Conservation (phyloP, 2,113 vertebrate species). For the Globicephala melas region DNA sequence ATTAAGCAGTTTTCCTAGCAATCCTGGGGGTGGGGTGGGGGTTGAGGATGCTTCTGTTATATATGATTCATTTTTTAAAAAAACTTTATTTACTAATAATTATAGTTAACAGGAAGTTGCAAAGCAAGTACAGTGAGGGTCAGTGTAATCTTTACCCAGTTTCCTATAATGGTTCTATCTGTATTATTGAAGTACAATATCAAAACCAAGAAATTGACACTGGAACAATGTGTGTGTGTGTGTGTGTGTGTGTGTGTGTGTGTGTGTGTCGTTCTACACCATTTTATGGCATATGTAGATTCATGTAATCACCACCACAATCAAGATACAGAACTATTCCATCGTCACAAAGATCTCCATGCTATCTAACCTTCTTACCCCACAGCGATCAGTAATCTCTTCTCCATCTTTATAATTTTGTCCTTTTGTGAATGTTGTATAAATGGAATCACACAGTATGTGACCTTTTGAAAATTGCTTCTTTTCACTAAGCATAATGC, state of each 20-base stretch:
- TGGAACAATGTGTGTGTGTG: neutral
- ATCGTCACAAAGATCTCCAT: too few species aligned
- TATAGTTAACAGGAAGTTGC: neutral
- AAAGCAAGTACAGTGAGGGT: neutral
- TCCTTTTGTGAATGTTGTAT: neutral
- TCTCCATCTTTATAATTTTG: neutral
- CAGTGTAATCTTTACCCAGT: neutral
- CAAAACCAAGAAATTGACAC: neutral
- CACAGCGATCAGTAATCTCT: neutral
- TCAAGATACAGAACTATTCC: too few species aligned
- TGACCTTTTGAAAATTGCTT: neutral
- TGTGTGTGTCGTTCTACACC: too few species aligned
- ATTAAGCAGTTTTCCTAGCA: neutral
- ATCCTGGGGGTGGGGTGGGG: neutral
- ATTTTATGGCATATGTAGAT: neutral
- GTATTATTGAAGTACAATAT: neutral
- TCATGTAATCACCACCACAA: neutral
- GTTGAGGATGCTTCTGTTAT: neutral
- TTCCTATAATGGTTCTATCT: neutral
- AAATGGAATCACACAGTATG: neutral
- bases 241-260: too few species aligned
- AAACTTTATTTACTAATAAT: neutral
- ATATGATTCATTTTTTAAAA: neutral
- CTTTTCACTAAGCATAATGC: neutral
- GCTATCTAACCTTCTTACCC: too few species aligned